These are phyloP conservation scores for Mesorhabditis spiculigera DNA, from an alignment of 2,888 invertebrate species.

Conservation along the genomic window DNA sequence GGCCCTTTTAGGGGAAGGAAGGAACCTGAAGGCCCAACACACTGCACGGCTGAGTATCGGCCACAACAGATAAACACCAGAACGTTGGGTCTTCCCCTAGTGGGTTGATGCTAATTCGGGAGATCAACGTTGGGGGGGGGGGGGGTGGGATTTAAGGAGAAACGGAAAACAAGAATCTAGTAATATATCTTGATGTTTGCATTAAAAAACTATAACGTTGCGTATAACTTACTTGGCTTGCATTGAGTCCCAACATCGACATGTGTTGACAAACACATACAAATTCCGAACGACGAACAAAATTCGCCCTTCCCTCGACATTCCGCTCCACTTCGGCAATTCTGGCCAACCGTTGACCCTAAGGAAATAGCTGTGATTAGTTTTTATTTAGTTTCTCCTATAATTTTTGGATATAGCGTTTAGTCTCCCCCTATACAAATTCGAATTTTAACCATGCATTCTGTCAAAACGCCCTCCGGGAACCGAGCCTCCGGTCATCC, in stretches of 20 bases:
- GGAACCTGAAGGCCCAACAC: not conserved
- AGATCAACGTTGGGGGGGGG: no score
- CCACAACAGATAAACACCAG: no score
- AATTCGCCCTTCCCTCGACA: constrained; percentile 52
- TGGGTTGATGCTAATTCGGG: no score
- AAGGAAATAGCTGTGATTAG: constrained; percentile 9
- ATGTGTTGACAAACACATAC: constrained; percentile 46
- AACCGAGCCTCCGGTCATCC: constrained; percentile 12
- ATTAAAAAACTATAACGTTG: constrained; percentile 15
- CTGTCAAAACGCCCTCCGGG: constrained; percentile 1
- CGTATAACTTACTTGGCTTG: constrained; percentile 35
- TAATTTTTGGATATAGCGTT: no score
- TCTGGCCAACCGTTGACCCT: constrained; percentile 40
- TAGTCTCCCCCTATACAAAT: no score
- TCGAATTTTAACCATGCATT: no score
- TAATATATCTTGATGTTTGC: constrained; percentile 24
- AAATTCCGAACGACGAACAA: constrained; percentile 43
- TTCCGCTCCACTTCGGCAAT: constrained; percentile 41
- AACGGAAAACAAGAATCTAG: constrained; percentile 17
- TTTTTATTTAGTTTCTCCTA: not conserved
- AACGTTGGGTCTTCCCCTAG: no score
- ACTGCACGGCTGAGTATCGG: not conserved
- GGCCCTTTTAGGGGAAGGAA: no score
- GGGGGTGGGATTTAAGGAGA: no score
- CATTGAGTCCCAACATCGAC: constrained; percentile 45